Conservation (phyloP, 2,113 vertebrate species). For the Urocolius indicus region DNA sequence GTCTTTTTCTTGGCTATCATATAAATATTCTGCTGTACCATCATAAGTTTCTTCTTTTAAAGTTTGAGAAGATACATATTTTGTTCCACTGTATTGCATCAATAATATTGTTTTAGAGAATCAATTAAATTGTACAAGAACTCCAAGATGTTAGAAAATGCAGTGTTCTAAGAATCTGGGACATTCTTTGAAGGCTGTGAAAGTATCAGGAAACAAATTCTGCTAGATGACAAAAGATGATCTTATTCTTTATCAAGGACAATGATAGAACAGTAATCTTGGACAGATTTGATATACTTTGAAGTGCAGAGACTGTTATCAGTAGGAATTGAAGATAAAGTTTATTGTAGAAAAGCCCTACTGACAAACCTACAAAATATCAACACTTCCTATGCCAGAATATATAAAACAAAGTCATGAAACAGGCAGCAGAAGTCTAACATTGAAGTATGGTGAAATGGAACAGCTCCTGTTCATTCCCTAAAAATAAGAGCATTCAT, state of each 20-base stretch:
- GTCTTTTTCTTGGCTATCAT: neutral
- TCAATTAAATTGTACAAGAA: neutral
- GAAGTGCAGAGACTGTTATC: slow-evolving; percentile 43
- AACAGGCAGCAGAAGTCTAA: neutral
- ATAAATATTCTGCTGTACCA: neutral
- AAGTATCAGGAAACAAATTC: slow-evolving; percentile 13
- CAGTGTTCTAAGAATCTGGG: neutral
- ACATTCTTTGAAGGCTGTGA: neutral
- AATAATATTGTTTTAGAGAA: neutral
- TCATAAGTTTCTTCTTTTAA: neutral
- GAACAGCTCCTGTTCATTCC: neutral
- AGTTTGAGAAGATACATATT: neutral
- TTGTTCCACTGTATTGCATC: neutral
- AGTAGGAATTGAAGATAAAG: slow-evolving; percentile 39
- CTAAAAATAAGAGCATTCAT: neutral
- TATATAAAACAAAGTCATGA: neutral
- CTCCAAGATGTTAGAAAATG: neutral
- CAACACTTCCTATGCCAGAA: neutral
- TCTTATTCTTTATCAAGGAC: neutral
- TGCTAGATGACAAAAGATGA: slow-evolving; percentile 1
- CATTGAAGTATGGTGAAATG: neutral
- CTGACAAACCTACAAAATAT: slow-evolving; percentile 25
- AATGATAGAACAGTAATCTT: slow-evolving; percentile 10
- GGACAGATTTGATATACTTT: slow-evolving; percentile 19
- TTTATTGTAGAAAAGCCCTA: slow-evolving; percentile 1